Evolutionary conservation across 1,140 invertebrate species (phyloP), one percentile per base, ranked within the genome.

Genomic region (Caenorhabditis brenneri): DNA sequence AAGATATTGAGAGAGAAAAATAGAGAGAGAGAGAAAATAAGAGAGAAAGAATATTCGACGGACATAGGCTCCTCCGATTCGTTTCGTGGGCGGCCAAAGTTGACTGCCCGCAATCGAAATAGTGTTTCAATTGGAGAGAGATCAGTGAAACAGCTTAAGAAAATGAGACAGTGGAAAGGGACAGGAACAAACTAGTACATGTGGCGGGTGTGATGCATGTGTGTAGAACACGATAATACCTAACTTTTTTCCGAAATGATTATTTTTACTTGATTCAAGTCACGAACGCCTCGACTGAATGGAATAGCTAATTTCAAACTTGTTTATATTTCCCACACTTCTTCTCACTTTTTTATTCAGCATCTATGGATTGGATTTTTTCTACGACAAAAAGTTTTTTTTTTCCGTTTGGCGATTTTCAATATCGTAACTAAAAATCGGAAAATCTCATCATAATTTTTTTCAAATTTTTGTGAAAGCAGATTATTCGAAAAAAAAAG

Each of bases 41-140:
- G 22, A 6, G 24, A 9, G 4, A 22, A 22, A n/a, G 53, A 2
- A n/a, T 74, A 74, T 33, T 74, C 65, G 36, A 27, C 65, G 65
- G 65, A 33, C 65, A 74, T 74, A 74, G 65, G 65, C 36, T 74
- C 36, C n/a, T n/a, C 15, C 33, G 58, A 65, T 65, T 65, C 27
- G 15, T 29, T 36, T 39, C 31, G 58, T 55, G 58, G 29, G 58
- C 58, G 31, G 58, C 58, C 16, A 65, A n/a, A n/a, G n/a, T 12
- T 65, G n/a, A 65, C 58, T 16, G 16, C 7, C n/a, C n/a, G n/a
- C n/a, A n/a, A n/a, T n/a, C 27, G 31, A 58, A 22, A 33, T 33
- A 65, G 31, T 65, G 7, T 65, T 4, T 7, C 3, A n/a, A 65
- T 36, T 4, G 31, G 16, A 46, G 36, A 46, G 36, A n/a, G n/a